phyloP scores from a whole-genome alignment of 2,113 vertebrate species.

The Platysternon megacephalum region DNA sequence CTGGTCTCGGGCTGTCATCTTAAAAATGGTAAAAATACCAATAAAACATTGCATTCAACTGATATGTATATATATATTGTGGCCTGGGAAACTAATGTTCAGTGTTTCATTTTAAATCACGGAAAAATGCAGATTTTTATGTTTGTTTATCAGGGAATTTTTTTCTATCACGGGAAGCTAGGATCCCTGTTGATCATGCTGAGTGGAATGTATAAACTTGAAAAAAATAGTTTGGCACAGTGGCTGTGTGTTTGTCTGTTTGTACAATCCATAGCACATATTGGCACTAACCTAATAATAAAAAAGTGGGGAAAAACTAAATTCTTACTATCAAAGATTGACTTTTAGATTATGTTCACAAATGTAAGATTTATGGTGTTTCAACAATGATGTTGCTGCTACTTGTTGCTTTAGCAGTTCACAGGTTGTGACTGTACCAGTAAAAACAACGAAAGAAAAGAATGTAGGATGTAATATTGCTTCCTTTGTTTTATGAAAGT shows the following conservation, averaged over 20 bases:
- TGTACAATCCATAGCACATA: background rate
- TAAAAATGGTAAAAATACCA: background rate
- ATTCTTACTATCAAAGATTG: background rate
- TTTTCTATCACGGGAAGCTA: background rate
- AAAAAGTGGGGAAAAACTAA: background rate
- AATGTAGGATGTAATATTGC: background rate
- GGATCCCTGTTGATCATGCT: background rate
- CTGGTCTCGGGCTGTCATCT: no score
- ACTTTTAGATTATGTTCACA: background rate
- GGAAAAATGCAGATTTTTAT: background rate
- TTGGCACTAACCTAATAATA: background rate
- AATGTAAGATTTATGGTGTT: background rate
- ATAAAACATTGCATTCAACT: background rate
- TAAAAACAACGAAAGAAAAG: background rate
- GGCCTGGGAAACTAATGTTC: background rate
- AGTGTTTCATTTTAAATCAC: background rate
- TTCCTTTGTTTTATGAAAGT: background rate
- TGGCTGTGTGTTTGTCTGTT: background rate
- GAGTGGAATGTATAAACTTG: background rate
- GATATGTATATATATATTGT: no score
- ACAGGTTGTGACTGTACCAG: background rate
- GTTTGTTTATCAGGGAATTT: background rate
- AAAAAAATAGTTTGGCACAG: background rate
- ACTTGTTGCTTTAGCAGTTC: background rate
- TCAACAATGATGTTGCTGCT: background rate